These are phyloP conservation scores for Phyllostomus discolor DNA, from an alignment of 2,113 vertebrate genomes.

Conservation along the genomic window DNA sequence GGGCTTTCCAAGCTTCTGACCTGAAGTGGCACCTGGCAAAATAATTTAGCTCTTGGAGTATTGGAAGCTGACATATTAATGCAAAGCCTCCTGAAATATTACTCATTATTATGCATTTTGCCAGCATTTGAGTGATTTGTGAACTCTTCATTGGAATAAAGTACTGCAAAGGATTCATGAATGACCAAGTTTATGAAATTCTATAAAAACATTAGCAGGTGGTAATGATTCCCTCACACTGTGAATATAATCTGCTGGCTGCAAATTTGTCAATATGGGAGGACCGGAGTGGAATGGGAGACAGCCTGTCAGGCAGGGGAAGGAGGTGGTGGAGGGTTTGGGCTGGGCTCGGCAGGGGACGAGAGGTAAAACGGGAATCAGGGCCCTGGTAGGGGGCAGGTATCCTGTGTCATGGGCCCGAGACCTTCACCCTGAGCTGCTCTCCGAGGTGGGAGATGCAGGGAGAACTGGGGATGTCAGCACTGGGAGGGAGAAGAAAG, in stretches of 20 bases:
- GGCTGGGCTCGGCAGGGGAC: not conserved
- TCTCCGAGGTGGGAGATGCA: too few relatives aligned
- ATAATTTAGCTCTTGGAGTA: slow-evolving; percentile 30
- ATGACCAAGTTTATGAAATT: slow-evolving; percentile 69
- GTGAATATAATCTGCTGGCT: slow-evolving; percentile 41
- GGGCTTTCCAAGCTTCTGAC: slow-evolving; percentile 38
- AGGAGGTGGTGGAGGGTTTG: too few relatives aligned
- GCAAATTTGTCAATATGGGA: slow-evolving; percentile 38
- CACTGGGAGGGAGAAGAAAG: not conserved
- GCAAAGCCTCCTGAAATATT: slow-evolving; percentile 64
- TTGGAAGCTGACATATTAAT: slow-evolving; percentile 20
- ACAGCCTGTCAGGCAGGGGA: not conserved
- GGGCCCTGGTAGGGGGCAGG: accelerated
- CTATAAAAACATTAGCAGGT: slow-evolving; percentile 69
- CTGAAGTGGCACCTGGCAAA: slow-evolving; percentile 46
- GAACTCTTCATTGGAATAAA: slow-evolving; percentile 65
- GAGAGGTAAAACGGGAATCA: not conserved
- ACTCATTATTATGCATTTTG: slow-evolving; percentile 72
- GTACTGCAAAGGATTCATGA: slow-evolving; percentile 72
- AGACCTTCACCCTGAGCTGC: not conserved
- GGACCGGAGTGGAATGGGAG: not conserved
- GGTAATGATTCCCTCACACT: slow-evolving; percentile 53
- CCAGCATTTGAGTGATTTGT: slow-evolving; percentile 60
- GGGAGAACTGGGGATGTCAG: not conserved
- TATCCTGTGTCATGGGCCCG: accelerated